phyloP scores from a whole-genome alignment of 2,797 vertebrate species.

The Cyprinodon diabolis region DNA sequence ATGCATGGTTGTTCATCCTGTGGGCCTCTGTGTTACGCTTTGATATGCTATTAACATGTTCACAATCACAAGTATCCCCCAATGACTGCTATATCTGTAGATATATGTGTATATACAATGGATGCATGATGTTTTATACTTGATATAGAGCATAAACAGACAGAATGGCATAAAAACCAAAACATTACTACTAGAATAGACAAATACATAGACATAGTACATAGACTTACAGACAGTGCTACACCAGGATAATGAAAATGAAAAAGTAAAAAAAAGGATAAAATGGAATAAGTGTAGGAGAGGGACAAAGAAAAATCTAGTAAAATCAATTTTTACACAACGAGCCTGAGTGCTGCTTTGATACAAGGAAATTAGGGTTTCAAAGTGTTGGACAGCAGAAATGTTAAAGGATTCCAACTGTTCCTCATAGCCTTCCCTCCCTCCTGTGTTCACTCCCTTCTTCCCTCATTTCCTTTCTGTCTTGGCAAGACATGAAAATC shows the following conservation, averaged over 20 bases:
- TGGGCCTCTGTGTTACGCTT: neutral
- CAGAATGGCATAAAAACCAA: neutral
- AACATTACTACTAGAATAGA: neutral
- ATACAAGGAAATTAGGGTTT: constrained; percentile 56
- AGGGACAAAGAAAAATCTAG: neutral
- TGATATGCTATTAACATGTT: neutral
- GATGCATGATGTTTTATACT: neutral
- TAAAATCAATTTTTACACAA: constrained; percentile 36
- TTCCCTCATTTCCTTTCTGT: constrained; percentile 50
- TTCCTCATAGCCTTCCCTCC: constrained; percentile 55
- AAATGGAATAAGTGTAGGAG: constrained; percentile 8
- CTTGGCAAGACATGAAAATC: constrained; percentile 47
- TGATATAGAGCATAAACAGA: neutral
- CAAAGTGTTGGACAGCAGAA: constrained; percentile 37
- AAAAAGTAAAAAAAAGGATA: constrained; percentile 1
- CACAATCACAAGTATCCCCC: neutral
- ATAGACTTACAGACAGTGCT: neutral
- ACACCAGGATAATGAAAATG: neutral
- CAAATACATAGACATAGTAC: neutral
- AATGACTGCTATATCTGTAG: neutral
- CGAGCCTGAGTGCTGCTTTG: constrained; percentile 58
- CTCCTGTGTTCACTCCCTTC: constrained; percentile 32
- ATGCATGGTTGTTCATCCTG: neutral
- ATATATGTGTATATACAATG: neutral
- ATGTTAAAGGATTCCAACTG: constrained; percentile 63